phyloP scores from a whole-genome alignment of 2,888 invertebrate genomes.

The Acleris laterana region DNA sequence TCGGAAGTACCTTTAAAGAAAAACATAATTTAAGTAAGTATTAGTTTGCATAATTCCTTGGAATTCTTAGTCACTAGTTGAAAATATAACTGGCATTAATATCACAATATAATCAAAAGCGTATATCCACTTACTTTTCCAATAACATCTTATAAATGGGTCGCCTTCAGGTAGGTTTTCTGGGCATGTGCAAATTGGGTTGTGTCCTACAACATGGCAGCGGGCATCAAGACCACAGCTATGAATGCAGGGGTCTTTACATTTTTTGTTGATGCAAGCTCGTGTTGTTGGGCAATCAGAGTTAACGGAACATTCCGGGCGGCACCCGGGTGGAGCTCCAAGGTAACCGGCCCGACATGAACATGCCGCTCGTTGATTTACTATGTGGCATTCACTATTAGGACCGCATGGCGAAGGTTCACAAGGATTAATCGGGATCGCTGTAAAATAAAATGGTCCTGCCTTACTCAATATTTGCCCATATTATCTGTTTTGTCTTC shows the following conservation, averaged over 20 bases:
- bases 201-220: constrained; percentile 91
- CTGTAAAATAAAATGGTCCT: constrained; percentile 43
- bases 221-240: constrained; percentile 91
- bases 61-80: too few species aligned
- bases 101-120: background rate
- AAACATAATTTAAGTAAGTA: constrained; percentile 33
- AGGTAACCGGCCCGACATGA: constrained; percentile 88
- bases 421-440: constrained; percentile 85
- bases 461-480: background rate
- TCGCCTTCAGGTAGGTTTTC: constrained; percentile 88
- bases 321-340: constrained; percentile 90
- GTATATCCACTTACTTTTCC: constrained; percentile 64
- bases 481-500: too few species aligned
- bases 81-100: too few species aligned
- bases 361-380: constrained; percentile 89
- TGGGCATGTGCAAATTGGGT: constrained; percentile 90
- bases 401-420: constrained; percentile 91
- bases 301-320: constrained; percentile 90
- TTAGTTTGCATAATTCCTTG: background rate
- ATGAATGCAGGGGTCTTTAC: constrained; percentile 90
- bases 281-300: constrained; percentile 89
- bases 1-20: constrained; percentile 52
- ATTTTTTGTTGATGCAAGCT: constrained; percentile 91
- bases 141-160: constrained; percentile 89
- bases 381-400: constrained; percentile 89